These are phyloP conservation scores for Antheraea mylitta DNA, from an alignment of 1,140 invertebrate genomes.

Conservation along the genomic window DNA sequence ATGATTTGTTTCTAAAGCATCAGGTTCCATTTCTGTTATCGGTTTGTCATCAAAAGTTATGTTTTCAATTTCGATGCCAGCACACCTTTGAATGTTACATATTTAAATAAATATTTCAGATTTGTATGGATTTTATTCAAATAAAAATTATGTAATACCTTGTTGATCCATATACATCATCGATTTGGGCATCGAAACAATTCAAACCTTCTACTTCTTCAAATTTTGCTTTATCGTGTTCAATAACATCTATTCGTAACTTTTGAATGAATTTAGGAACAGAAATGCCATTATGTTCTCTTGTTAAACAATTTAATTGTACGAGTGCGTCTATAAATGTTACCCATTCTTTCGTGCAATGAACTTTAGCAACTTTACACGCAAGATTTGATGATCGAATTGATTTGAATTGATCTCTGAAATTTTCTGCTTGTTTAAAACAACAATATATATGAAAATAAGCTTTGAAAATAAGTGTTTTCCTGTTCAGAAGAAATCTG, in stretches of 20 bases:
- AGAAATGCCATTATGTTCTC: conserved; percentile 23
- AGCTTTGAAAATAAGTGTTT: no score
- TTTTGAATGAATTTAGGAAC: conserved; percentile 30
- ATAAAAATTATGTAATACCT: conserved; percentile 8
- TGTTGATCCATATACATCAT: conserved; percentile 5
- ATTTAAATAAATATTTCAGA: conserved; percentile 1
- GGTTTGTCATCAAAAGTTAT: conserved; percentile 24
- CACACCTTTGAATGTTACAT: conserved; percentile 21
- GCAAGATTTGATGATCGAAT: conserved; percentile 20
- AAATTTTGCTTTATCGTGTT: conserved; percentile 13
- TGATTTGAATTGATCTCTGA: conserved; percentile 28
- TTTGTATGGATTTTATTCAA: neutral
- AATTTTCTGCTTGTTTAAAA: neutral
- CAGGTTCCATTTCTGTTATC: conserved; percentile 18
- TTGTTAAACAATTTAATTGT: conserved; percentile 25
- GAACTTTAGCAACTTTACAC: conserved; percentile 18
- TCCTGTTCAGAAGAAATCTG: no score
- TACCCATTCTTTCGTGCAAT: conserved; percentile 29
- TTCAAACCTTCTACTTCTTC: conserved; percentile 7
- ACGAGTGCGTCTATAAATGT: conserved; percentile 33
- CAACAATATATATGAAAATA: neutral
- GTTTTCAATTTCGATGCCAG: conserved; percentile 26
- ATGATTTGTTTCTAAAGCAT: conserved; percentile 11
- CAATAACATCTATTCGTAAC: conserved; percentile 20
- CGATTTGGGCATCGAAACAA: conserved; percentile 8